Evolutionary conservation across 2,113 vertebrate genomes (phyloP).

Genomic region (Xiphophorus couchianus): DNA sequence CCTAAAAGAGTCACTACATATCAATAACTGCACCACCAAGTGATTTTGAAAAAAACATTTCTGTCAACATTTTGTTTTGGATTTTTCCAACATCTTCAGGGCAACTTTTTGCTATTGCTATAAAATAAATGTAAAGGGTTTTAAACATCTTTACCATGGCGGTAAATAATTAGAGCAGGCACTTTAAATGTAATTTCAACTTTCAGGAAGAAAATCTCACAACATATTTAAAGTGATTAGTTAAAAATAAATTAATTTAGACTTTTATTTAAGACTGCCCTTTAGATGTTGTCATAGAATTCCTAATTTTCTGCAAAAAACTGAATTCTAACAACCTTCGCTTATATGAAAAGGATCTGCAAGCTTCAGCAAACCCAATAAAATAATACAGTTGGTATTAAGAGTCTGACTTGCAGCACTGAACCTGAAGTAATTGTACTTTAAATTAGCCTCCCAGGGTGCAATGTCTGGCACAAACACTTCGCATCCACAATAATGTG

Average conservation of each 20-base stretch:
- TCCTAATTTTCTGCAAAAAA: no score
- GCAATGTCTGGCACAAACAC: background rate
- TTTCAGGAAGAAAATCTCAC: background rate
- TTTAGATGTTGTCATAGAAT: no score
- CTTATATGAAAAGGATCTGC: background rate
- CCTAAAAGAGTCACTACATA: background rate
- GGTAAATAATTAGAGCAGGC: background rate
- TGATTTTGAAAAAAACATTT: background rate
- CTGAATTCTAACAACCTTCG: no score
- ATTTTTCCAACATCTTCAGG: no score
- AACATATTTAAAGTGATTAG: background rate
- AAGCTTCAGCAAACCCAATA: background rate
- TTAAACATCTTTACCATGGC: background rate
- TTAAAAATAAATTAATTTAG: background rate
- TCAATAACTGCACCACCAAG: background rate
- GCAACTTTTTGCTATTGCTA: no score
- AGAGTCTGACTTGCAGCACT: background rate
- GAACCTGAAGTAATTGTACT: background rate
- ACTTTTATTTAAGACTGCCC: background rate
- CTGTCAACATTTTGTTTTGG: background rate
- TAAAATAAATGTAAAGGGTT: no score
- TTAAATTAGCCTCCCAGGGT: background rate
- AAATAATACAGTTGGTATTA: background rate
- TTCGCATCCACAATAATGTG: constrained; percentile 8
- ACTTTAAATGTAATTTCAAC: background rate